Evolutionary conservation across 2,113 vertebrate species (phyloP).

Genomic region (Polypterus bichir): DNA sequence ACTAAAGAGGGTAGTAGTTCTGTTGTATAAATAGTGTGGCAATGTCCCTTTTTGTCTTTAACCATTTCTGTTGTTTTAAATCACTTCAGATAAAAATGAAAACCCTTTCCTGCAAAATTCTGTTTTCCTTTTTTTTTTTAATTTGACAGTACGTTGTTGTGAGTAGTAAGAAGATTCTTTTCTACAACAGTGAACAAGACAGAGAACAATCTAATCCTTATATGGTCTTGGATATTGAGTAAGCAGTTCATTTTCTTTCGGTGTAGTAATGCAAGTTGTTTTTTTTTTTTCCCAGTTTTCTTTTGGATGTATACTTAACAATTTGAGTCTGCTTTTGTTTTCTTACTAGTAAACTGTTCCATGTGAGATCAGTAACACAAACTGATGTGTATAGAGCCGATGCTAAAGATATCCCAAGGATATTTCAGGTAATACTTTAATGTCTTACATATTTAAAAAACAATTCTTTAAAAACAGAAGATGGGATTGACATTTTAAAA

Average conservation of each 20-base stretch:
- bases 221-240: conserved; percentile 98
- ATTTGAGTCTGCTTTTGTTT: not conserved
- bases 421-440: conserved; percentile 73
- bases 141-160: conserved; percentile 83
- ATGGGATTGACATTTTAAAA: too few species aligned
- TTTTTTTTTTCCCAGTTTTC: too few species aligned
- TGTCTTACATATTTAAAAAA: too few species aligned
- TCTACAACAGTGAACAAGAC: conserved; percentile 94
- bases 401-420: conserved; percentile 93
- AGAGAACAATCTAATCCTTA: conserved; percentile 91
- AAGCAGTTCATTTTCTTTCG: conserved; percentile 38
- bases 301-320: too few species aligned
- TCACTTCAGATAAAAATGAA: too few species aligned
- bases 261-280: too few species aligned
- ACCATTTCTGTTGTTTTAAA: too few species aligned
- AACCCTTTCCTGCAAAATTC: not conserved
- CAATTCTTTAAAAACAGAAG: too few species aligned
- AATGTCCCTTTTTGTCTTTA: too few species aligned
- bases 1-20: too few species aligned
- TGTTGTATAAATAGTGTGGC: too few species aligned
- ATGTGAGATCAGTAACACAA: conserved; percentile 92
- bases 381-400: conserved; percentile 95
- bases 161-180: conserved; percentile 98
- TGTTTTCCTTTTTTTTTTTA: conserved; percentile 16
- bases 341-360: conserved; percentile 81